Percentiles rank a stretch among this genome's conserved stretches.
These are phyloP conservation scores for Paracanthobrama guichenoti DNA, from an alignment of 2,113 vertebrate species.

Conservation along the genomic window DNA sequence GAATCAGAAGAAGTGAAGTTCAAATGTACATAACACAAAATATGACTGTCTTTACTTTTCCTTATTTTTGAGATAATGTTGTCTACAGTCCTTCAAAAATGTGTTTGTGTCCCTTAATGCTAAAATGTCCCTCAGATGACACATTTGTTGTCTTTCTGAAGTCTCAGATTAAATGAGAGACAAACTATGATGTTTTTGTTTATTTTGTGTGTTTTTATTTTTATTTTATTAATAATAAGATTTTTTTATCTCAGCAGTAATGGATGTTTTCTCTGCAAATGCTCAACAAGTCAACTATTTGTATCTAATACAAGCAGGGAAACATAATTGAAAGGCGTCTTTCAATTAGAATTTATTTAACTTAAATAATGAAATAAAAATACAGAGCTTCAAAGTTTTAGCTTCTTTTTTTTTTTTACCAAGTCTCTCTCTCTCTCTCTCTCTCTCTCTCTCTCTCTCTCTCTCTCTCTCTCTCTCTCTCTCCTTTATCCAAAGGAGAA, in stretches of 20 bases:
- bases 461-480: too few species aligned
- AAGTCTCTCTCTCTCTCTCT: not conserved
- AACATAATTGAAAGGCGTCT: conserved; percentile 75
- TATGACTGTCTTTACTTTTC: not conserved
- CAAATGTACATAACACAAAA: not conserved
- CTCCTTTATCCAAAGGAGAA: conserved; percentile 65
- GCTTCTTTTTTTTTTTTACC: conserved; percentile 54
- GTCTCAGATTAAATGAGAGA: not conserved
- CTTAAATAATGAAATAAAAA: conserved; percentile 77
- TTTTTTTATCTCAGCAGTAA: conserved; percentile 67
- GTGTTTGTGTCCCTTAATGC: not conserved
- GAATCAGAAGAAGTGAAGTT: not conserved
- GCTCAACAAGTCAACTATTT: conserved; percentile 69
- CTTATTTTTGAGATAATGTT: not conserved
- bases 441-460: conserved; percentile 22
- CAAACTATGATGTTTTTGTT: not conserved
- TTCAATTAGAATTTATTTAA: conserved; percentile 80
- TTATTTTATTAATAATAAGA: conserved; percentile 63
- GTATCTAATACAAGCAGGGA: conserved; percentile 65
- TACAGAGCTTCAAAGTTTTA: conserved; percentile 73
- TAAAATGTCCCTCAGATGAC: conserved; percentile 7
- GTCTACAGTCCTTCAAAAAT: not conserved
- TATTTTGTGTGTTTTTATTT: conserved; percentile 50
- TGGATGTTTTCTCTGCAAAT: conserved; percentile 68
- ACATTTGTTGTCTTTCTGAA: not conserved